Evolutionary conservation across 2,113 vertebrate species (phyloP), one percentile per base, ranked within the genome.

Genomic region (Copsychus sechellarum): DNA sequence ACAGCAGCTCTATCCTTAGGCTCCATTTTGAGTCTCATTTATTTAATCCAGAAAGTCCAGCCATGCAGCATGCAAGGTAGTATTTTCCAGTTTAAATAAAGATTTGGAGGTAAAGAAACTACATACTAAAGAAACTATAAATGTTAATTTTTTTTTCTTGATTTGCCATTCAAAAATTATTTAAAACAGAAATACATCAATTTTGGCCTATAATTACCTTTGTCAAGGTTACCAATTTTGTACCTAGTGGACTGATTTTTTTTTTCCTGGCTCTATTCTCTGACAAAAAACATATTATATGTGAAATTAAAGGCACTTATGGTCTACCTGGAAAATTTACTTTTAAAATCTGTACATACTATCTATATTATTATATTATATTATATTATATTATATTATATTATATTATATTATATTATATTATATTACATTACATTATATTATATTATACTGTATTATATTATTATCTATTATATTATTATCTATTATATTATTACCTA

Each of bases 1-100:
- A 51, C 29, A 70, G 64, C 47, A 79, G 28, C 48, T 64, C n/a
- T 76, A 77, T 83, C 60, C 29, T n/a, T 48, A 85, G 81, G 54
- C 36, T 87, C 94, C 12, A 66, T 82, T 89, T 76, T 92, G 36
- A 62, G 86, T 83, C 40, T 51, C 70, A 95, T 79, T 89, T 86
- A 71, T 92, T 92, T 93, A 78, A 76, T 87, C 34, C 51, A 86
- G 73, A 29, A 81, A 53, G 8, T n/a, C 21, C 33, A 91, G 11
- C 20, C 33, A 64, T 22, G 36, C 31, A 81, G 45, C 22, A 81
- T 31, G 25, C n/a, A 95, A 54, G 26, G 29, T n/a, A 78, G 38
- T 54, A 4, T 81, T 85, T 90, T 67, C n/a, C 16, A 69, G 45
- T 73, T 76, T 82, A 79, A 89, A 51, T 40, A 72, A 73, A 86